Conservation (phyloP, 2,797 vertebrate genomes). For the Gymnothorax javanicus region DNA sequence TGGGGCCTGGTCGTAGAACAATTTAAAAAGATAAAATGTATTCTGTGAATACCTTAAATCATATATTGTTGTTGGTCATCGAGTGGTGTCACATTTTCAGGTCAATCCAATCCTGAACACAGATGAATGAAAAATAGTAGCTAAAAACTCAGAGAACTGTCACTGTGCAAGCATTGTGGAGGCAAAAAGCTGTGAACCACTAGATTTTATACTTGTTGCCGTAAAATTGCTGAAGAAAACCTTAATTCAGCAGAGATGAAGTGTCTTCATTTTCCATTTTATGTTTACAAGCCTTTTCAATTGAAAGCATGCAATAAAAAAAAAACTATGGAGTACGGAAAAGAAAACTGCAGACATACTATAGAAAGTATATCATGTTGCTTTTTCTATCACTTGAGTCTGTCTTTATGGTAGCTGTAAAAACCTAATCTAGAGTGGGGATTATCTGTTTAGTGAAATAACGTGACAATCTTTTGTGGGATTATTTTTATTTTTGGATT, state of each 20-base stretch:
- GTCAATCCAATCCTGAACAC: slow-evolving; percentile 22
- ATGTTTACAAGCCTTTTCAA: slow-evolving; percentile 63
- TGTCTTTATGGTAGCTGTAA: slow-evolving; percentile 73
- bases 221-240: slow-evolving; percentile 62
- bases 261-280: slow-evolving; percentile 60
- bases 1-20: slow-evolving; percentile 52
- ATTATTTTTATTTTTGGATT: background rate
- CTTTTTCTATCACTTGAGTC: slow-evolving; percentile 67
- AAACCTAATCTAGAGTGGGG: slow-evolving; percentile 44
- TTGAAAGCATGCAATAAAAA: slow-evolving; percentile 79
- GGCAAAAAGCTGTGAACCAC: slow-evolving; percentile 78
- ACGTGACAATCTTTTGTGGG: slow-evolving; percentile 24
- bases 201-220: slow-evolving; percentile 62
- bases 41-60: slow-evolving; percentile 82
- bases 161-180: slow-evolving; percentile 87
- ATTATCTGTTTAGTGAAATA: slow-evolving; percentile 25
- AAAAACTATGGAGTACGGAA: slow-evolving; percentile 57
- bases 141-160: slow-evolving; percentile 75
- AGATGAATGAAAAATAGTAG: slow-evolving; percentile 4
- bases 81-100: slow-evolving; percentile 35
- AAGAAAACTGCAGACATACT: slow-evolving; percentile 58
- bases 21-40: slow-evolving; percentile 73
- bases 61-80: slow-evolving; percentile 47
- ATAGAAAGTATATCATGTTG: slow-evolving; percentile 60
- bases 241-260: slow-evolving; percentile 46